Base-by-base conservation (phyloP, 2,113 vertebrate genomes). In the Gasterosteus nipponicus region DNA sequence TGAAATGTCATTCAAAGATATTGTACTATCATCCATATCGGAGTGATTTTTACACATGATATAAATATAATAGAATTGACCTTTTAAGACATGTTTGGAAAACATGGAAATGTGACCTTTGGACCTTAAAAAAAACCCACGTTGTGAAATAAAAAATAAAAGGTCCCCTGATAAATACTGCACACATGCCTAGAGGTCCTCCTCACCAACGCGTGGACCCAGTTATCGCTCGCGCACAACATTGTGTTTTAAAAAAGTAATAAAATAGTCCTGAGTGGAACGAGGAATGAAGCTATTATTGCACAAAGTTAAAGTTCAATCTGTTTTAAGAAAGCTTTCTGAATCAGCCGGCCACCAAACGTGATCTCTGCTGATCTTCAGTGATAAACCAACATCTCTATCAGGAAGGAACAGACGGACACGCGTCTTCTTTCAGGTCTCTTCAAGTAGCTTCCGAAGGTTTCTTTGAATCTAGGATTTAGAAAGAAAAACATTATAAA, bases 391-490 rank as follows among this genome's bases (percentile, higher is more conserved):
- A 6, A 10, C 12, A 57, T 51, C 44, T 71, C 41, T 12, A 18
- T 75, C 42, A 9, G 35, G 9, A 80, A 69, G 61, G 14, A 12
- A 39, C 31, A 16, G 54, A 66, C 35, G 65, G 14, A 38, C 26
- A 33, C 15, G 47, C 1, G 38, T 66, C 64, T 61, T 80, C 77
- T 44, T 59, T 81, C 68, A 93, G 75, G 90, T 92, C 77, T 91
- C 92, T 53, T 92, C 89, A 18, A 93, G 88, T 39, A 92, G 89
- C 77, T 90, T 92, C 73, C 33, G 83, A 10, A 93, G 89, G 80
- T 89, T 92, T 77, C 76, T 87, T 71, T 92, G 91, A 81, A 93
- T 91, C 92, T 92, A 77, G 15, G 59, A 51, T 33, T 44, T 16
- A 75, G 8, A 64, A 64, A 11, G 41, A 31, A 61, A 9, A 3